A percentile compares a stretch with the other conserved stretches of the same genome.
These are phyloP conservation scores for Apotomis betuletana DNA, from an alignment of 2,888 invertebrate species.

Conservation along the genomic window DNA sequence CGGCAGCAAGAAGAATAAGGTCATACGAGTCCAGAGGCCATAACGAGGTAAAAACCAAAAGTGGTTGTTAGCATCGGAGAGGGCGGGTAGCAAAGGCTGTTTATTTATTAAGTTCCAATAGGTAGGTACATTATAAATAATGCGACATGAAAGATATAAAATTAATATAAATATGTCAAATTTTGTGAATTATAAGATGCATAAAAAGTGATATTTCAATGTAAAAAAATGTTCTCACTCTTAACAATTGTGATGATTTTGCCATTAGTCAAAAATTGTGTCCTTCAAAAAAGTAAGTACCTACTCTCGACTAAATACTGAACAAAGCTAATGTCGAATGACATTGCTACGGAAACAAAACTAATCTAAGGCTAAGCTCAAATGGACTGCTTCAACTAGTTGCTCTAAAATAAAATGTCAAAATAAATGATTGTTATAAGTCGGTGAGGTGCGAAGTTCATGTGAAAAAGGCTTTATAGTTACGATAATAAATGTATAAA, in stretches of 20 bases:
- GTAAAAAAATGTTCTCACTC: conserved; percentile 60
- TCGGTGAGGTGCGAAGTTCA: conserved; percentile 42
- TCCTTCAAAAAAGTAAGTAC: conserved; percentile 10
- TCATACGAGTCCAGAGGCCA: conserved; percentile 58
- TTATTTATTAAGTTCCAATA: conserved; percentile 53
- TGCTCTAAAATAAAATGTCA: conserved; percentile 43
- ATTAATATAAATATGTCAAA: conserved; percentile 47
- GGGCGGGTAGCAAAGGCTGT: conserved; percentile 60
- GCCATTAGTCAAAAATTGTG: conserved; percentile 78
- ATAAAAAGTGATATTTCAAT: conserved; percentile 56
- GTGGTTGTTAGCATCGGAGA: conserved; percentile 56
- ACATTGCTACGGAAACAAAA: conserved; percentile 51
- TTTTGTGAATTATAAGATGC: conserved; percentile 61
- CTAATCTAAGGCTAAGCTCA: conserved; percentile 64
- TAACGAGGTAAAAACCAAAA: conserved; percentile 57
- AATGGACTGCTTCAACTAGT: conserved; percentile 59
- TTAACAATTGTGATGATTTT: conserved; percentile 83
- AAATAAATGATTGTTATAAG: conserved; percentile 43
- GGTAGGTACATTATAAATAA: conserved; percentile 45
- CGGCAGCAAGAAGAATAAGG: conserved; percentile 59
- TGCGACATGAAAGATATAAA: conserved; percentile 57
- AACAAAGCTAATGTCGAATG: conserved; percentile 58
- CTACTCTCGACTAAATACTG: conserved; percentile 55
- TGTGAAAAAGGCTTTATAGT: conserved; percentile 48
- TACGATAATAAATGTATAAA: conserved; percentile 50